Evolutionary conservation across 2,797 vertebrate species (phyloP).

Genomic region (Lutjanus campechanus): DNA sequence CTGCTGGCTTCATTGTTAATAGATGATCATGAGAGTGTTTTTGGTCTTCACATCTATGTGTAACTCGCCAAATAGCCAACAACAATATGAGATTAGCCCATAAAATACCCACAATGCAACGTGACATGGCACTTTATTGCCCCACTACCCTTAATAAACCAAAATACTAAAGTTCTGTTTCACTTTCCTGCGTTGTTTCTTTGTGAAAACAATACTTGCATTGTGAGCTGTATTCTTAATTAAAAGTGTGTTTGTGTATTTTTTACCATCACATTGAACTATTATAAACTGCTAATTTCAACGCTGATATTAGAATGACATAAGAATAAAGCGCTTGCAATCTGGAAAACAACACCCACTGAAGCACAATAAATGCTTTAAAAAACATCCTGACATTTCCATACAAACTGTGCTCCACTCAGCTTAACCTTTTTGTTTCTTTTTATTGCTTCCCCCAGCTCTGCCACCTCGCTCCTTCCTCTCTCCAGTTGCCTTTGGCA

Average conservation of each 20-base stretch:
- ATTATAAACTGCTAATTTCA: conserved; percentile 11
- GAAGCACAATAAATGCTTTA: conserved; percentile 40
- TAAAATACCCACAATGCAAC: background rate
- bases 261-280: conserved; percentile 5
- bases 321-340: conserved; percentile 20
- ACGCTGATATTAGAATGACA: conserved; percentile 24
- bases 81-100: background rate
- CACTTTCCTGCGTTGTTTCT: background rate
- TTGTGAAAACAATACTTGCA: background rate
- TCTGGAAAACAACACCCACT: conserved; percentile 24
- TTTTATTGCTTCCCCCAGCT: conserved; percentile 37
- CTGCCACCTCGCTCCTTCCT: conserved; percentile 23
- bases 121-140: background rate
- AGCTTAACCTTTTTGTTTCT: conserved; percentile 48
- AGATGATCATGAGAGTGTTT: background rate
- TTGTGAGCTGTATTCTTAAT: conserved; percentile 14
- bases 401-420: conserved; percentile 33
- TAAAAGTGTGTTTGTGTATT: background rate
- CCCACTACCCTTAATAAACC: background rate
- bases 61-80: background rate
- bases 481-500: conserved; percentile 42
- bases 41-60: background rate
- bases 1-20: background rate
- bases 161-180: background rate
- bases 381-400: conserved; percentile 55